phyloP scores from a whole-genome alignment of 1,140 invertebrate species.

The Mycetomoellerius zeteki region DNA sequence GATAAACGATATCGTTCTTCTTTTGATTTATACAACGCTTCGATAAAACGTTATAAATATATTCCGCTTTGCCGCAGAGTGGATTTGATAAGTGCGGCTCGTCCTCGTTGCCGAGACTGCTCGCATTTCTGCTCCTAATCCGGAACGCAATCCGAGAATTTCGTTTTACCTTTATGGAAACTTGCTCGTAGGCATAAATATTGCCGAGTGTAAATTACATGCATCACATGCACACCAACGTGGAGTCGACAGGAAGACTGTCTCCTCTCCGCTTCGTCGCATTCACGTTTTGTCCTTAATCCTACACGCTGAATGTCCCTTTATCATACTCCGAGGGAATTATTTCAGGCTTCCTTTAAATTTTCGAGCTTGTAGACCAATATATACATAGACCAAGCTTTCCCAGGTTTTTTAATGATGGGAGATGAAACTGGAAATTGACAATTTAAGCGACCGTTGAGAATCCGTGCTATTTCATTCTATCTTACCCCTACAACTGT shows the following conservation, averaged over 20 bases:
- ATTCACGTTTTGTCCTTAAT: constrained; percentile 46
- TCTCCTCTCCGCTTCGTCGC: constrained; percentile 6
- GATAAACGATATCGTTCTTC: constrained; percentile 59
- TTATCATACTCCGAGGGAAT: not conserved
- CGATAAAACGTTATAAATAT: constrained; percentile 7
- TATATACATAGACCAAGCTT: too few species aligned
- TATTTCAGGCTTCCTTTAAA: not conserved
- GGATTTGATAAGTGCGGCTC: not conserved
- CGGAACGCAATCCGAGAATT: not conserved
- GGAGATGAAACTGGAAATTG: too few species aligned
- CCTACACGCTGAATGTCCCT: constrained; percentile 15
- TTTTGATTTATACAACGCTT: constrained; percentile 62
- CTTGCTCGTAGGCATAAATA: constrained; percentile 43
- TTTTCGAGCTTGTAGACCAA: not conserved
- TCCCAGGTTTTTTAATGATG: too few species aligned
- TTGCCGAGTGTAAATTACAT: not conserved
- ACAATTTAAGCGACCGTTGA: too few species aligned
- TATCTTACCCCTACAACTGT: too few species aligned
- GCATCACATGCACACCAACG: constrained; percentile 3
- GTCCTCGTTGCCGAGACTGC: constrained; percentile 2
- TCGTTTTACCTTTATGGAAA: constrained; percentile 32
- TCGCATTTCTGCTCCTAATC: constrained; percentile 23
- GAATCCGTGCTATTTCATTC: too few species aligned
- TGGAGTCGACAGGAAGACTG: constrained; percentile 10
- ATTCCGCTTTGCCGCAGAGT: not conserved